Conservation (phyloP, 2,888 invertebrate genomes). For the Caenorhabditis panamensis region DNA sequence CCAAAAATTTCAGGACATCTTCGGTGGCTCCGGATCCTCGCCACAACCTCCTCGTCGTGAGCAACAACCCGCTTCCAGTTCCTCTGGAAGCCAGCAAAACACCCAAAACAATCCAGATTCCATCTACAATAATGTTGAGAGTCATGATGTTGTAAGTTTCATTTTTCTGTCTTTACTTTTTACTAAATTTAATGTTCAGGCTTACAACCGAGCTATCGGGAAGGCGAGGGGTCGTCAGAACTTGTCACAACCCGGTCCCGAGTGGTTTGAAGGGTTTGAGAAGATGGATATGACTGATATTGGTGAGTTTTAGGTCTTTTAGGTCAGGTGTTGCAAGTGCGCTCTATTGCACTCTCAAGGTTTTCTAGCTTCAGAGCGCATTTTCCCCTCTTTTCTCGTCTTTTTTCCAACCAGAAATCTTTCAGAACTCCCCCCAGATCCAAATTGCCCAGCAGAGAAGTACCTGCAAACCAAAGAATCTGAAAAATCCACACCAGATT, state of each 20-base stretch:
- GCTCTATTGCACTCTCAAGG: too few species aligned
- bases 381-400: too few species aligned
- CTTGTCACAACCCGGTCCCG: conserved; percentile 57
- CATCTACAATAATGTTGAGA: too few species aligned
- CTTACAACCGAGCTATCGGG: conserved; percentile 23
- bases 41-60: conserved; percentile 12
- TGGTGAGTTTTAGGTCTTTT: conserved; percentile 24
- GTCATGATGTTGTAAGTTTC: too few species aligned
- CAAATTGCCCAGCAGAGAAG: conserved; percentile 66
- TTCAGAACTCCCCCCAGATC: conserved; percentile 60
- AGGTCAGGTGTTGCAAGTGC: neutral
- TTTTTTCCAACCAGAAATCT: conserved; percentile 7
- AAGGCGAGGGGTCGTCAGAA: conserved; percentile 26
- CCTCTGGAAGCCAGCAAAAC: neutral
- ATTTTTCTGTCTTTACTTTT: too few species aligned
- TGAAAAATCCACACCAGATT: conserved; percentile 35
- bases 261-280: conserved; percentile 60
- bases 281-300: conserved; percentile 46
- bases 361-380: too few species aligned
- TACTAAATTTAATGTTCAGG: too few species aligned
- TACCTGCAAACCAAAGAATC: conserved; percentile 42
- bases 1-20: conserved; percentile 65
- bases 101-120: too few species aligned
- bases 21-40: conserved; percentile 60
- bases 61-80: neutral